Conservation (phyloP, 1,140 invertebrate species). For the Drosophila parvula region DNA sequence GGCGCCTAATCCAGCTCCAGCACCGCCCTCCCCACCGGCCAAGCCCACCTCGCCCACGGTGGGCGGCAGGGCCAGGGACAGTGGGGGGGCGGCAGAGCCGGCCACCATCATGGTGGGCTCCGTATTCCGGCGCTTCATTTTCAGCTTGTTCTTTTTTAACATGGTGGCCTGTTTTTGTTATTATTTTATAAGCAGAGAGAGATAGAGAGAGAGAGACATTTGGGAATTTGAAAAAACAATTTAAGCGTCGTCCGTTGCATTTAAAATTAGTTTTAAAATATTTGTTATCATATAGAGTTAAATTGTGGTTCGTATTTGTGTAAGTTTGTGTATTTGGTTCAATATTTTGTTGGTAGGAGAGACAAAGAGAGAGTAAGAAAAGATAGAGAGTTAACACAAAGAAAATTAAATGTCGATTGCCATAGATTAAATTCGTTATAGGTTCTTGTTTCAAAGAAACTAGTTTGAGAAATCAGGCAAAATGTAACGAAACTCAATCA, state of each 20-base stretch:
- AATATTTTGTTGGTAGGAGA: slow-evolving; percentile 38
- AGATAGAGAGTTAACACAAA: slow-evolving; percentile 61
- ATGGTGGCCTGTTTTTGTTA: slow-evolving; percentile 89
- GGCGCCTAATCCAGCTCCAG: slow-evolving; percentile 48
- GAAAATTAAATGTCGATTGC: slow-evolving; percentile 45
- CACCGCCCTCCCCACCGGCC: slow-evolving; percentile 83
- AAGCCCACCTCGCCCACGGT: slow-evolving; percentile 80
- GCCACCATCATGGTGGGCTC: slow-evolving; percentile 93
- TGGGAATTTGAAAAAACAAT: slow-evolving; percentile 22
- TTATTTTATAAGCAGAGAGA: slow-evolving; percentile 9
- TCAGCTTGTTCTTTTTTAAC: slow-evolving; percentile 96
- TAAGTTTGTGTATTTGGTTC: slow-evolving; percentile 36
- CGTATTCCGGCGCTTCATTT: slow-evolving; percentile 97
- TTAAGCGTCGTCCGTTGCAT: slow-evolving; percentile 58
- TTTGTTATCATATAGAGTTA: slow-evolving; percentile 25
- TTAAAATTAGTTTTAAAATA: slow-evolving; percentile 33
- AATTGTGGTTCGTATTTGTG: slow-evolving; percentile 25
- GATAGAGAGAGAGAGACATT: slow-evolving; percentile 5
- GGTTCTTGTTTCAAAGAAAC: slow-evolving; percentile 41
- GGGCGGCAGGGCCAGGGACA: slow-evolving; percentile 86
- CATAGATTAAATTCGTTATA: slow-evolving; percentile 42
- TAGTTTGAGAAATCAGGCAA: slow-evolving; percentile 66
- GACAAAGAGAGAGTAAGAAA: slow-evolving; percentile 59
- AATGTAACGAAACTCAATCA: slow-evolving; percentile 66
- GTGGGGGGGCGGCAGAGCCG: slow-evolving; percentile 85